A percentile compares a stretch with the other conserved stretches of the same genome.
phyloP scores from a whole-genome alignment of 2,888 invertebrate species.

The Anthoptus insignis region DNA sequence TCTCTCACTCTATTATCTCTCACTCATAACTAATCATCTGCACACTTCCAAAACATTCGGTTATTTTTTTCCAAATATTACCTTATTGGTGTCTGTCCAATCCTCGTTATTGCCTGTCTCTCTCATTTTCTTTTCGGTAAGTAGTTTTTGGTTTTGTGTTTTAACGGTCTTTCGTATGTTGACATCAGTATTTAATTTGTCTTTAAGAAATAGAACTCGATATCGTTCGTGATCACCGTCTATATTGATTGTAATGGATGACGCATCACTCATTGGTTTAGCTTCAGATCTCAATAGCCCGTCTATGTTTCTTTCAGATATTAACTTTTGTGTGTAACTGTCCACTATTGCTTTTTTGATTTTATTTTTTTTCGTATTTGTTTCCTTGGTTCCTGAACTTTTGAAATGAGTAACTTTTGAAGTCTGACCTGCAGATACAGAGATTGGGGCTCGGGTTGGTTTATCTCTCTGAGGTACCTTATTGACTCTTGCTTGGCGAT shows the following conservation, averaged over 20 bases:
- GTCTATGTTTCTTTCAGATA: neutral
- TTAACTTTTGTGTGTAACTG: slow-evolving; percentile 57
- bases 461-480: slow-evolving; percentile 20
- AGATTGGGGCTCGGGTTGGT: slow-evolving; percentile 13
- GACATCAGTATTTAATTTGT: slow-evolving; percentile 58
- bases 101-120: no score
- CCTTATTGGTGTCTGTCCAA: no score
- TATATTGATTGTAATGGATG: slow-evolving; percentile 68
- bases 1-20: no score
- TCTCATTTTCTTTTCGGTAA: slow-evolving; percentile 1
- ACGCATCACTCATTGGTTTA: slow-evolving; percentile 52
- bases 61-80: no score
- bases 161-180: slow-evolving; percentile 60
- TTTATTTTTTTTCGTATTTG: slow-evolving; percentile 54
- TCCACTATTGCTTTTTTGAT: slow-evolving; percentile 67
- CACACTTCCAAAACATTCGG: no score
- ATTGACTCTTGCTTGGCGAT: neutral
- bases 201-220: slow-evolving; percentile 63
- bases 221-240: slow-evolving; percentile 67
- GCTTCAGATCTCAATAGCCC: neutral
- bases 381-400: slow-evolving; percentile 42
- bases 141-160: slow-evolving; percentile 29
- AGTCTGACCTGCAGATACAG: slow-evolving; percentile 8
- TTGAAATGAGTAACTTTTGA: slow-evolving; percentile 17
- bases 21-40: no score